Evolutionary conservation across 2,797 vertebrate genomes (phyloP).

Genomic region (Myotis pilosus): DNA sequence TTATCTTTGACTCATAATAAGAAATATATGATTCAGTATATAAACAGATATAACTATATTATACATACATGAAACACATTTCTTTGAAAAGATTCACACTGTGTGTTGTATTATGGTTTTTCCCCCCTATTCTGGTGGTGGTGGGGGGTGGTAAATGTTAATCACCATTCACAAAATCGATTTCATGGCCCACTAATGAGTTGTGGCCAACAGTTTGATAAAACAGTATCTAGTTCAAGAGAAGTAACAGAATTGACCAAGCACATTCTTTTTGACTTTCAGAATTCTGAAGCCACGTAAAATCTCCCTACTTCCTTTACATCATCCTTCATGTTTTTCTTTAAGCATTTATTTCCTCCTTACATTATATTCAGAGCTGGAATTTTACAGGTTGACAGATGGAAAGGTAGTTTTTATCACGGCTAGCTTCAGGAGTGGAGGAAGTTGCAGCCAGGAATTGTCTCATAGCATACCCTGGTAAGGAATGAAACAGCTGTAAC

Average conservation of each 20-base stretch:
- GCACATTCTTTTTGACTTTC: background rate
- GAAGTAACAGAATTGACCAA: background rate
- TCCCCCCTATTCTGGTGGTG: background rate
- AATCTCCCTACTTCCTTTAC: background rate
- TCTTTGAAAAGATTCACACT: background rate
- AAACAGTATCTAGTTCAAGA: background rate
- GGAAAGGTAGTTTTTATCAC: background rate
- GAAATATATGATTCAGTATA: background rate
- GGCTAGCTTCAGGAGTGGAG: background rate
- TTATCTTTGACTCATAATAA: background rate
- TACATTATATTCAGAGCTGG: background rate
- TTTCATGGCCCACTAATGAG: slow-evolving; percentile 2
- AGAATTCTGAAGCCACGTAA: slow-evolving; percentile 1
- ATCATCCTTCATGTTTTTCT: background rate
- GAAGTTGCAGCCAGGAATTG: background rate
- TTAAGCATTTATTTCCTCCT: background rate
- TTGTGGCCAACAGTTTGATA: background rate
- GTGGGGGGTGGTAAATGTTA: background rate
- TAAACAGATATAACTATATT: background rate
- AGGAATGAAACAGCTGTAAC: background rate
- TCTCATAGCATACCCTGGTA: background rate
- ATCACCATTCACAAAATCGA: background rate
- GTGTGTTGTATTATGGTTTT: background rate
- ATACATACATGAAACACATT: background rate
- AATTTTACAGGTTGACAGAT: background rate